Conservation (phyloP, 2,888 invertebrate species). For the Phorcus lineatus region DNA sequence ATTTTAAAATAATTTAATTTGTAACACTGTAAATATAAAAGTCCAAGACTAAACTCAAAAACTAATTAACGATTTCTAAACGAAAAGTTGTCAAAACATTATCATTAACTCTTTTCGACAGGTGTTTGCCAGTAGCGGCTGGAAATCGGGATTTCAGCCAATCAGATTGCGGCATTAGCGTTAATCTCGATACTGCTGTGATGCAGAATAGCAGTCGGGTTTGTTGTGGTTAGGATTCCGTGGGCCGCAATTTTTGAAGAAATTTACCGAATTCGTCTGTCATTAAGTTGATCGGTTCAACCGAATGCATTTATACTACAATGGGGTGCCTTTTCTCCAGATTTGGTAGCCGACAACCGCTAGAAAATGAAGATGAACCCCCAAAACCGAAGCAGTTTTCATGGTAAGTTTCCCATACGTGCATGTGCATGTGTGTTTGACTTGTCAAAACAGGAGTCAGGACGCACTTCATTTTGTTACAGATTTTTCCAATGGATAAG, state of each 20-base stretch:
- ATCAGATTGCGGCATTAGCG: conserved; percentile 10
- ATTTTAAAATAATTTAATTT: too few relatives aligned
- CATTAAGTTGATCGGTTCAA: background rate
- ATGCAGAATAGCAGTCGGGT: conserved; percentile 19
- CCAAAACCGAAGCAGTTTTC: conserved; percentile 46
- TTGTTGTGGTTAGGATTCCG: conserved; percentile 2
- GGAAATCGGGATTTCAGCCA: background rate
- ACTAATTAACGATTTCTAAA: too few relatives aligned
- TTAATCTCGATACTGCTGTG: background rate
- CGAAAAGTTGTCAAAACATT: too few relatives aligned
- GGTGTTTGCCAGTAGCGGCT: background rate
- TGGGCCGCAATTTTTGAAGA: background rate
- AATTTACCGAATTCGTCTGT: background rate
- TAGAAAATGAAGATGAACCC: conserved; percentile 40
- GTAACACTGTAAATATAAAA: too few relatives aligned
- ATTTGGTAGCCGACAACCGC: conserved; percentile 33
- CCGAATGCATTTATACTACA: background rate
- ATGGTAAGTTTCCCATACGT: conserved; percentile 37
- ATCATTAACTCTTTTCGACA: background rate
- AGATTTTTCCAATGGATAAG: too few relatives aligned
- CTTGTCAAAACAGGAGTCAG: background rate
- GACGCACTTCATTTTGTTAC: too few relatives aligned
- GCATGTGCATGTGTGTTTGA: background rate
- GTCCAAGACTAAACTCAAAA: too few relatives aligned
- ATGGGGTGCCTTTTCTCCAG: conserved; percentile 51